These are phyloP conservation scores for Clarias laeviceps DNA, from an alignment of 2,797 vertebrate species.

Conservation along the genomic window DNA sequence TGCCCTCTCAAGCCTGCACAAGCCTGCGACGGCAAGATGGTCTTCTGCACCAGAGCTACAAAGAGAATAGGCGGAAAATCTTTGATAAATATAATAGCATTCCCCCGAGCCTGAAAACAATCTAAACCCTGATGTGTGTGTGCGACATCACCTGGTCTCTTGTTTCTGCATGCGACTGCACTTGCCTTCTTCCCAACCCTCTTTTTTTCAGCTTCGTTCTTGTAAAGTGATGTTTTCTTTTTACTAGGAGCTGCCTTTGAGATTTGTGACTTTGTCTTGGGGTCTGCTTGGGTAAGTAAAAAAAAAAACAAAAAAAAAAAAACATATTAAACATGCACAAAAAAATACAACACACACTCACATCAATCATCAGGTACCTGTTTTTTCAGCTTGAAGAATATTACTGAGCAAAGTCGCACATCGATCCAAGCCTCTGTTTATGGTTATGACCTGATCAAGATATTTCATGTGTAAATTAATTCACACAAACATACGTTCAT, in stretches of 20 bases:
- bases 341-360: neutral
- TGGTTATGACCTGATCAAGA: constrained; percentile 70
- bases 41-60: constrained; percentile 63
- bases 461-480: neutral
- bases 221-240: constrained; percentile 56
- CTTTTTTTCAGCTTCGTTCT: constrained; percentile 67
- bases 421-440: constrained; percentile 81
- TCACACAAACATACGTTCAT: neutral
- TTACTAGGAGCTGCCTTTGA: constrained; percentile 60
- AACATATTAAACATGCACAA: constrained; percentile 2
- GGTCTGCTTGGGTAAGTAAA: constrained; percentile 59
- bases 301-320: neutral
- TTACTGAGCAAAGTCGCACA: constrained; percentile 84
- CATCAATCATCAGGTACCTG: constrained; percentile 67
- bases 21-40: constrained; percentile 52
- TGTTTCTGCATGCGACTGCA: constrained; percentile 52
- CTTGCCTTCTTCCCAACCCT: constrained; percentile 69
- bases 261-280: constrained; percentile 55
- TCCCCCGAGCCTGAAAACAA: no score
- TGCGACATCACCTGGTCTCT: constrained; percentile 73
- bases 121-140: neutral
- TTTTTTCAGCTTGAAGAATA: constrained; percentile 80
- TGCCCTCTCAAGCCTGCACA: constrained; percentile 53
- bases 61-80: neutral
- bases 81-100: neutral